Evolutionary conservation across 2,113 vertebrate genomes (phyloP).

Genomic region (Chloebia gouldiae): DNA sequence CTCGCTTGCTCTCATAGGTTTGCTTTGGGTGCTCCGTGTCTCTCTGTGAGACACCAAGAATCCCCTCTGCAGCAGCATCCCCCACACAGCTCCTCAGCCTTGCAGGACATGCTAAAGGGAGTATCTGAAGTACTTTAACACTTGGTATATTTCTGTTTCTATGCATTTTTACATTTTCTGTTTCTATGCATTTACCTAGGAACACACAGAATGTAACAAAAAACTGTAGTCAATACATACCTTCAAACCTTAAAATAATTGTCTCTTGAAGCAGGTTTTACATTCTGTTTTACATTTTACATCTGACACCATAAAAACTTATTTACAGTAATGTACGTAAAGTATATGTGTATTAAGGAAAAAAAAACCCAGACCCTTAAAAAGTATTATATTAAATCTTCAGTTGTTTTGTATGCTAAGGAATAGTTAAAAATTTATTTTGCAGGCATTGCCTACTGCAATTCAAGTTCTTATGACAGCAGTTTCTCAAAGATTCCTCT

Average conservation of each 20-base stretch:
- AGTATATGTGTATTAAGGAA: neutral
- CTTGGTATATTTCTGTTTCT: neutral
- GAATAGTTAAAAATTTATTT: neutral
- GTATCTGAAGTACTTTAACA: neutral
- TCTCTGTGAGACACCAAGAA: neutral
- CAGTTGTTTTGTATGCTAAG: neutral
- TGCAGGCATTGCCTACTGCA: neutral
- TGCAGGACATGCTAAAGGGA: rapidly evolving
- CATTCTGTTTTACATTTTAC: neutral
- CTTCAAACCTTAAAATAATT: neutral
- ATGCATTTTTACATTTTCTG: neutral
- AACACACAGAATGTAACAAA: neutral
- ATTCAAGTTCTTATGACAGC: neutral
- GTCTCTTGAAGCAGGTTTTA: neutral
- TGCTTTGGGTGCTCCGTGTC: neutral
- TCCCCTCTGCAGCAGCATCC: rapidly evolving
- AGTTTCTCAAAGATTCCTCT: neutral
- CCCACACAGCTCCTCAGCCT: neutral
- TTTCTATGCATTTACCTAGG: neutral
- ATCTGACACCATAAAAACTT: neutral
- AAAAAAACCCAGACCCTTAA: neutral
- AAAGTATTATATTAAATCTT: neutral
- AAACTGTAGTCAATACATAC: neutral
- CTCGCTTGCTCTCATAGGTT: rapidly evolving
- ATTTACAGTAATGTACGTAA: neutral